Evolutionary conservation across 2,888 invertebrate genomes (phyloP), one percentile per base, ranked within the genome.

Genomic region (Stegophylla sp.): DNA sequence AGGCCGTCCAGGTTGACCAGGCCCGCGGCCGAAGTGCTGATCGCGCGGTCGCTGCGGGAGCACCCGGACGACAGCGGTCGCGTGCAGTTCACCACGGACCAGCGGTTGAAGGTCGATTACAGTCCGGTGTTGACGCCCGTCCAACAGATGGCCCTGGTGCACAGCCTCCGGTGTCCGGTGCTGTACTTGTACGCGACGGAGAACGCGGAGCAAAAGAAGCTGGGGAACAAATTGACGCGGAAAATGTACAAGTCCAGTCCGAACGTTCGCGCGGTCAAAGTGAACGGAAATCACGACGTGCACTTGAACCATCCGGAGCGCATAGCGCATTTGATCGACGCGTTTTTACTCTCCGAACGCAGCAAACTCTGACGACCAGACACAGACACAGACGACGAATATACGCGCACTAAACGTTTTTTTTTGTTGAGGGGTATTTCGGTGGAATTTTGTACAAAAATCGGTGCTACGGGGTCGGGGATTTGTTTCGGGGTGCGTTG

Each of bases 21-120:
- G 12, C 84, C 84, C 28, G 83, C 84, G n/a, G 85, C 84, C 3
- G 77, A 83, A 81, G 81, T 82, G n/a, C 71, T 86, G 23, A 66
- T 84, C 3, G 75, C 84, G 82, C 83, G 85, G n/a, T 83, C 83
- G 12, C 61, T 84, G 67, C 23, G 83, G 26, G 26, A 66, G 5
- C 72, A 81, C 13, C 75, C 83, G 34, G 34, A 7, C 34, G 34
- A 34, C 34, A 7, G 84, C 48, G 73, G 69, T 17, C n/a, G 26
- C 17, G 84, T 73, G 83, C 84, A n/a, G 23, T 86, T 85, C 71
- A 84, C 84, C 7, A 84, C 85, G 75, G 86, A 86, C 76, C 86
- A 86, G 79, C 83, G 85, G 23, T 82, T 85, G 12, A 85, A 85
- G 83, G 28, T 84, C 2, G 51, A 41, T 26, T 61, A 82, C 12